Evolutionary conservation across 2,113 vertebrate genomes (phyloP).

Genomic region (Gallinago undulata): DNA sequence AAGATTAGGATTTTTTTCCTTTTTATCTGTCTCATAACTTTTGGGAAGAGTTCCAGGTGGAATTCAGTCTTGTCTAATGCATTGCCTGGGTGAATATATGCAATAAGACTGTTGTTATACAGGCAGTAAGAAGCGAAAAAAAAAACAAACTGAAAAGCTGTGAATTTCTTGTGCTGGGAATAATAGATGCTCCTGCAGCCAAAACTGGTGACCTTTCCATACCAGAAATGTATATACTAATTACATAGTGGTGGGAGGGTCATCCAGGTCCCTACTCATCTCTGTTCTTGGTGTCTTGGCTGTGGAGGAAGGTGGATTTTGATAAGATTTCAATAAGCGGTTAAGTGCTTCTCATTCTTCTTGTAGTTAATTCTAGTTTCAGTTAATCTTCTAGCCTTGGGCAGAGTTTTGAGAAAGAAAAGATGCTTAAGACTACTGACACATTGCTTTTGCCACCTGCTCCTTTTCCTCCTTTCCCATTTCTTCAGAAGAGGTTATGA

Average conservation of each 20-base stretch:
- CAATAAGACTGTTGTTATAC: not conserved
- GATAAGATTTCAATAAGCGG: rapidly evolving
- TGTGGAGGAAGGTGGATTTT: not conserved
- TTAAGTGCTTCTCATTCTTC: not conserved
- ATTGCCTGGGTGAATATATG: not conserved
- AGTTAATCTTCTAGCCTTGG: not conserved
- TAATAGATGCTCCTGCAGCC: not conserved
- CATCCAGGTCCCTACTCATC: not conserved
- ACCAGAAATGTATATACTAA: not conserved
- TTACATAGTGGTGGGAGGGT: not conserved
- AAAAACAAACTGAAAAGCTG: too few relatives aligned
- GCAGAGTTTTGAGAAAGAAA: not conserved
- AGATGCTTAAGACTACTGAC: not conserved
- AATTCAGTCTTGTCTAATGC: not conserved
- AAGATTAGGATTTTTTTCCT: not conserved
- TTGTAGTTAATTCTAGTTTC: not conserved
- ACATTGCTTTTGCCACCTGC: not conserved
- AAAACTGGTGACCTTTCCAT: not conserved
- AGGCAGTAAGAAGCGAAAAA: not conserved
- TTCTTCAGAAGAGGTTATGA: not conserved
- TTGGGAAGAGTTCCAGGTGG: not conserved
- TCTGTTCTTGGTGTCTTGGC: not conserved
- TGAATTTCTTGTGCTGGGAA: not conserved
- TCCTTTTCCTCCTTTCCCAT: not conserved
- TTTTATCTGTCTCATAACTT: not conserved